phyloP scores from a whole-genome alignment of 2,113 vertebrate genomes.

The Rhynchopsitta pachyrhyncha region DNA sequence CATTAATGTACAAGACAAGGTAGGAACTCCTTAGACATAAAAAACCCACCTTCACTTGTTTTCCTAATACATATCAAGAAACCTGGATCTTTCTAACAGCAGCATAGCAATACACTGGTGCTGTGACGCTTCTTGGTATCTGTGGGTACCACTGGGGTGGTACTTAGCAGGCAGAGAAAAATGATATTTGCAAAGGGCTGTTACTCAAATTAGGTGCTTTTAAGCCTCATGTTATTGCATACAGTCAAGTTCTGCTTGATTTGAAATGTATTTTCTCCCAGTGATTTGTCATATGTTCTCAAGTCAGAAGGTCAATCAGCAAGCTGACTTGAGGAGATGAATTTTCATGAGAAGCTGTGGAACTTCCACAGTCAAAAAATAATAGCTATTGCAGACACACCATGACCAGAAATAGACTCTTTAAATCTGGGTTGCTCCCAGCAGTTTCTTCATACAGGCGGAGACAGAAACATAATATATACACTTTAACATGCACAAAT shows the following conservation, averaged over 20 bases:
- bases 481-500: neutral
- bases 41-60: neutral
- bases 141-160: neutral
- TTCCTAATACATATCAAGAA: neutral
- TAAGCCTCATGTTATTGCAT: neutral
- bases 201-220: neutral
- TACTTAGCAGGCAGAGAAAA: neutral
- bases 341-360: neutral
- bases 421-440: neutral
- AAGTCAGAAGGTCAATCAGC: neutral
- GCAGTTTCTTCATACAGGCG: neutral
- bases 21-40: neutral
- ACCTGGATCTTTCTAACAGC: neutral
- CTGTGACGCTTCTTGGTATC: neutral
- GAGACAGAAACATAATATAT: neutral
- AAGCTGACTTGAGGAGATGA: neutral
- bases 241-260: neutral
- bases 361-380: neutral
- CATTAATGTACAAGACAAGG: neutral
- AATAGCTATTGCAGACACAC: neutral
- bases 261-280: neutral
- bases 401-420: neutral
- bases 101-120: neutral
- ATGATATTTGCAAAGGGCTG: neutral
- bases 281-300: neutral